Conservation (phyloP, 2,797 vertebrate genomes). For the Botia kubotai region DNA sequence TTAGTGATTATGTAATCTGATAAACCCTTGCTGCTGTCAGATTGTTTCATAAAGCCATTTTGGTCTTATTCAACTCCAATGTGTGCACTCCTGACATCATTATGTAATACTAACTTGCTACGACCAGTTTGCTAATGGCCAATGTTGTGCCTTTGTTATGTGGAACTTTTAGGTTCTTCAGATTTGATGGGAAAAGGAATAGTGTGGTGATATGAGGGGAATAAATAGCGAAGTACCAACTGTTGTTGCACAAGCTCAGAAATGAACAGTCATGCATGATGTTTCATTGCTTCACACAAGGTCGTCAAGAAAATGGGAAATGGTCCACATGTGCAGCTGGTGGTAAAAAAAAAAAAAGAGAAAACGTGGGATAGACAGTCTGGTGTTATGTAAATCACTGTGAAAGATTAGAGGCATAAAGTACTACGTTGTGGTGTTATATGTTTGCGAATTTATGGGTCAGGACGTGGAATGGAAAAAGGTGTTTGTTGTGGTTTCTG, state of each 20-base stretch:
- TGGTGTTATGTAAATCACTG: conserved; percentile 45
- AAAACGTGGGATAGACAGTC: conserved; percentile 36
- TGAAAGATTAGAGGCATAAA: conserved; percentile 54
- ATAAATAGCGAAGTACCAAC: conserved; percentile 29
- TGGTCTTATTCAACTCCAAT: conserved; percentile 33
- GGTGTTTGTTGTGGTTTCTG: conserved; percentile 64
- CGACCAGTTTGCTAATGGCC: conserved; percentile 40
- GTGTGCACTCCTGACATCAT: conserved; percentile 32
- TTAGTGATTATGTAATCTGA: conserved; percentile 39
- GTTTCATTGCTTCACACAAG: conserved; percentile 39
- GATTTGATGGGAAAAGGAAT: conserved; percentile 19
- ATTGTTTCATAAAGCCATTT: conserved; percentile 35
- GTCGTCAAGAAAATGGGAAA: conserved; percentile 16
- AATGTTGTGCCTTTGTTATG: conserved; percentile 40
- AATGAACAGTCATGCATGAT: conserved; percentile 3
- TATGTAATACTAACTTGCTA: conserved; percentile 44
- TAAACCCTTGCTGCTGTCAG: conserved; percentile 33
- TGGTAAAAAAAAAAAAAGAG: conserved; percentile 16
- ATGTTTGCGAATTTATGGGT: conserved; percentile 52
- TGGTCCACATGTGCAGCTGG: conserved; percentile 33
- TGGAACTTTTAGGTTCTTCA: conserved; percentile 30
- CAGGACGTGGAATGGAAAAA: conserved; percentile 54
- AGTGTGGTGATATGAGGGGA: neutral
- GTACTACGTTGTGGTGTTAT: conserved; percentile 43
- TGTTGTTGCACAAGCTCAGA: conserved; percentile 2